These are phyloP conservation scores for Oligia fasciuncula DNA, from an alignment of 2,888 invertebrate genomes.

Conservation along the genomic window DNA sequence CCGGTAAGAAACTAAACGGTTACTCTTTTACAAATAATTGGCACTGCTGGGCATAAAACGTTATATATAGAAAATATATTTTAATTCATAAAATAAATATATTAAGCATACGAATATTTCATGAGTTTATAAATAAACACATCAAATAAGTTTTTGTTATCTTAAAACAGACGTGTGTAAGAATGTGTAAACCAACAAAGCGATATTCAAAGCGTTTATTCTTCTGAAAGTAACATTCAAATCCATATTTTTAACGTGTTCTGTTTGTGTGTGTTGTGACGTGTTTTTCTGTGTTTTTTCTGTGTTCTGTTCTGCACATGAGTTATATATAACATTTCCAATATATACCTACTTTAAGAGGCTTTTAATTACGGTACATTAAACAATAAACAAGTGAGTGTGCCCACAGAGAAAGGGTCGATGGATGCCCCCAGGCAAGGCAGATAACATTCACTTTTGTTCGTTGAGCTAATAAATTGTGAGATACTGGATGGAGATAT, in stretches of 20 bases:
- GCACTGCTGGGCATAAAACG: neutral
- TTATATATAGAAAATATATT: neutral
- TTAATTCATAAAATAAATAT: neutral
- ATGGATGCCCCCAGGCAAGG: slow-evolving; percentile 27
- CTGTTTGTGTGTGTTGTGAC: neutral
- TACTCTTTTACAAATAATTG: neutral
- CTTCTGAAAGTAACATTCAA: neutral
- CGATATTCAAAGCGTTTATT: neutral
- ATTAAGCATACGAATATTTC: neutral
- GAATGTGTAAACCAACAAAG: neutral
- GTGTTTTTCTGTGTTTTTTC: too few relatives aligned
- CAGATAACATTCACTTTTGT: slow-evolving; percentile 57
- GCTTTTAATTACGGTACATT: slow-evolving; percentile 14
- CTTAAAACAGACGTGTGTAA: neutral
- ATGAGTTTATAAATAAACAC: neutral
- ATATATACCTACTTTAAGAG: neutral
- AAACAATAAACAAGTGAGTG: slow-evolving; percentile 2
- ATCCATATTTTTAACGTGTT: neutral
- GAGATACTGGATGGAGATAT: slow-evolving; percentile 36
- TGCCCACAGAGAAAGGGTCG: slow-evolving; percentile 25
- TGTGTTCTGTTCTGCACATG: neutral
- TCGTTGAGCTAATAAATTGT: slow-evolving; percentile 57
- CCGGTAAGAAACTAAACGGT: neutral
- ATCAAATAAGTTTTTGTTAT: neutral
- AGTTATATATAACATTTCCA: neutral